Conservation (phyloP, 1,140 invertebrate species). For the Papilio aristodemus region DNA sequence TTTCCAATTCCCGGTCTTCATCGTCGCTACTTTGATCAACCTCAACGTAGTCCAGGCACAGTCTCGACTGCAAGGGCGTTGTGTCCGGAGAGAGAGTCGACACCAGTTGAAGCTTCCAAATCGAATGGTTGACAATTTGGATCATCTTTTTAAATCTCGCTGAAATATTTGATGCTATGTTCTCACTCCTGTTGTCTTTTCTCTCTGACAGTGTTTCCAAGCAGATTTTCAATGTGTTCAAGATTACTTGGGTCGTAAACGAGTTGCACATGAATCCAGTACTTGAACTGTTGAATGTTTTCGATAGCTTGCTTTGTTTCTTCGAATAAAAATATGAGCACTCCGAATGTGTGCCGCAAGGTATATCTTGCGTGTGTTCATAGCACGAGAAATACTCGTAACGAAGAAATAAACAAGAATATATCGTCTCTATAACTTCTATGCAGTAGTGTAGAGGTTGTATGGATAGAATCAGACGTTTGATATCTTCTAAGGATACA, state of each 20-base stretch:
- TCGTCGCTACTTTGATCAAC: slow-evolving; percentile 74
- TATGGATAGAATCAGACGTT: slow-evolving; percentile 69
- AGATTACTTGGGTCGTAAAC: slow-evolving; percentile 68
- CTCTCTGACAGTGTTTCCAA: slow-evolving; percentile 61
- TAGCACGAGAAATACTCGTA: slow-evolving; percentile 76
- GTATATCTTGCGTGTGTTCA: slow-evolving; percentile 64
- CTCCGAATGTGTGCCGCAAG: slow-evolving; percentile 74
- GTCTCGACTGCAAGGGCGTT: slow-evolving; percentile 60
- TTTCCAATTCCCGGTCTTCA: slow-evolving; percentile 59
- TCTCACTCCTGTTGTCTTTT: slow-evolving; percentile 45
- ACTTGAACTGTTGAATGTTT: slow-evolving; percentile 48
- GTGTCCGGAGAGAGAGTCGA: slow-evolving; percentile 72
- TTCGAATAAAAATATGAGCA: slow-evolving; percentile 78
- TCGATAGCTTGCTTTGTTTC: slow-evolving; percentile 61
- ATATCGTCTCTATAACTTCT: slow-evolving; percentile 77
- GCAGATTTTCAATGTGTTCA: slow-evolving; percentile 73
- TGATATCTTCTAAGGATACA: slow-evolving; percentile 71
- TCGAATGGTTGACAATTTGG: slow-evolving; percentile 71
- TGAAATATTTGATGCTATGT: slow-evolving; percentile 45
- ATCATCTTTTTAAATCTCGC: slow-evolving; percentile 59
- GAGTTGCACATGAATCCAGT: slow-evolving; percentile 75
- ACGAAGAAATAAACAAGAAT: slow-evolving; percentile 74
- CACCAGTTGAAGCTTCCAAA: slow-evolving; percentile 76
- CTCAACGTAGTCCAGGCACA: slow-evolving; percentile 74
- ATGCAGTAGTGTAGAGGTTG: slow-evolving; percentile 68